Evolutionary conservation across 2,888 invertebrate species (phyloP), one percentile per base, ranked within the genome.

Genomic region (Coenonympha glycerion): DNA sequence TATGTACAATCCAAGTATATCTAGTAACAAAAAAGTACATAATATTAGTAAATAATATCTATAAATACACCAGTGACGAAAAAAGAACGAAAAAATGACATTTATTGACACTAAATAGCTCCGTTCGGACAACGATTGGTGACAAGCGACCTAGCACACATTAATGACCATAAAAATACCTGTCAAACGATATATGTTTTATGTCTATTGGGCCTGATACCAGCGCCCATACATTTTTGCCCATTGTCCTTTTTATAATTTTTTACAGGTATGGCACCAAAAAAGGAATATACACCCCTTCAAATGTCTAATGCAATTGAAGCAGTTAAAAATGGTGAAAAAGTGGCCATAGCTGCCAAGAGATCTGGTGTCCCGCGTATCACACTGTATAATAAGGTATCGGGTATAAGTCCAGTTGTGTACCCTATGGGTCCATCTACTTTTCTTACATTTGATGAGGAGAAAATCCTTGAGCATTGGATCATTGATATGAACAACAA

Each of bases 271-370:
- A 55, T 56, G 56, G 48, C 53, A 9, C 53, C 55, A 11, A 55
- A 30, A 54, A 55, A 54, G 48, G 36, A 55, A 13, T 54, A 58
- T 40, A 41, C 47, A 3, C 40, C 54, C 9, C 47, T 49, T 8
- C 54, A 58, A 40, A 26, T 53, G 24, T 49, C 18, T 15, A 49
- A 49, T 40, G 58, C 58, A 9, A 33, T 56, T 15, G 49, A 53
- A 15, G 55, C 53, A 24, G 55, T 58, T n/a, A 33, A 18, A 11
- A 53, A 49, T 40, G 55, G 52, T 15, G 52, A 52, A 50, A 56
- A 56, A 31, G 37, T 53, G 44, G 41, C 53, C 22, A 40, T 47
- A 41, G 53, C 56, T 47, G 56, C 53, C 9, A 51, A 54, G 47
- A 30, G 31, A 9, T 58, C 47, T 36, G 54, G 50, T 24, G 51